phyloP scores from a whole-genome alignment of 53 echinoderm and acorn worm species.

The Antedon mediterranea region DNA sequence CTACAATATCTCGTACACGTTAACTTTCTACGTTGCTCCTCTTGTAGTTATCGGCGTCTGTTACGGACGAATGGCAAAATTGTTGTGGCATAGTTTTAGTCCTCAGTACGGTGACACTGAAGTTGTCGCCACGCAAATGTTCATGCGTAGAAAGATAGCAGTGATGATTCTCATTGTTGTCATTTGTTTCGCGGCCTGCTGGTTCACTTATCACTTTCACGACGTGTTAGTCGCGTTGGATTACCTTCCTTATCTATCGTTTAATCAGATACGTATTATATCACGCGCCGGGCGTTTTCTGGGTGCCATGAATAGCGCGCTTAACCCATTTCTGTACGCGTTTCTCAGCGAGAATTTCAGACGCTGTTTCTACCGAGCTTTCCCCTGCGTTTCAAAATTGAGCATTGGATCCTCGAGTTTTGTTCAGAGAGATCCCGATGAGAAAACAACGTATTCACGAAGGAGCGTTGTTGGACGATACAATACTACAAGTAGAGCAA shows the following conservation, averaged over 20 bases:
- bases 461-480: background rate
- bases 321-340: background rate
- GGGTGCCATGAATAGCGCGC: background rate
- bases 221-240: background rate
- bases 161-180: background rate
- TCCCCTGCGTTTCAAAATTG: background rate
- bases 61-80: constrained; percentile 68
- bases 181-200: background rate
- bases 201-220: background rate
- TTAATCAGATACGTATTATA: background rate
- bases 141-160: background rate
- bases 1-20: constrained; percentile 40
- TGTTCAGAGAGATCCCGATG: background rate
- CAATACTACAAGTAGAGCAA: background rate
- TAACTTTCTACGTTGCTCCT: constrained; percentile 68
- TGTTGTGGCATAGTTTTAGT: constrained; percentile 30
- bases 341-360: background rate
- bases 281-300: background rate
- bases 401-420: background rate
- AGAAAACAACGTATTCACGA: background rate
- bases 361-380: background rate
- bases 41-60: constrained; percentile 51
- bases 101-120: background rate
- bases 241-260: background rate
- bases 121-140: background rate